phyloP scores from a whole-genome alignment of 2,888 invertebrate genomes.

The Volucella inflata region DNA sequence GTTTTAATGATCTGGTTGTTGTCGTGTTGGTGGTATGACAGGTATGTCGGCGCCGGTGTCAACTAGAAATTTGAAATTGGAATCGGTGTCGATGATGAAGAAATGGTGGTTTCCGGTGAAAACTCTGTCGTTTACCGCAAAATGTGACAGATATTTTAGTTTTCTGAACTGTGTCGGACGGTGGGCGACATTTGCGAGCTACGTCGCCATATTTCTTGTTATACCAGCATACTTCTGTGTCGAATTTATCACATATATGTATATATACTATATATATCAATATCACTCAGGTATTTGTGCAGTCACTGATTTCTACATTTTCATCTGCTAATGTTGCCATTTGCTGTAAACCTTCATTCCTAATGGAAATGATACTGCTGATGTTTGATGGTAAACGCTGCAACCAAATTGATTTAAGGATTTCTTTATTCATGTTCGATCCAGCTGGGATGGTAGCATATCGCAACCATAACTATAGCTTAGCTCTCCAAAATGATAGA shows the following conservation, averaged over 20 bases:
- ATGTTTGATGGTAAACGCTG: slow-evolving; percentile 74
- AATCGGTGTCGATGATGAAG: slow-evolving; percentile 7
- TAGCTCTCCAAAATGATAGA: too few relatives aligned
- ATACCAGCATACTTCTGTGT: slow-evolving; percentile 53
- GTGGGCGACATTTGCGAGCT: too few relatives aligned
- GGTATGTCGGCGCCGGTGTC: too few relatives aligned
- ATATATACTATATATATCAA: too few relatives aligned
- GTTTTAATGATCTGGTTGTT: too few relatives aligned
- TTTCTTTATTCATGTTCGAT: slow-evolving; percentile 66
- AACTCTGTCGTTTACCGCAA: slow-evolving; percentile 47
- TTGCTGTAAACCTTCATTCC: slow-evolving; percentile 57
- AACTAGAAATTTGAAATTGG: slow-evolving; percentile 56
- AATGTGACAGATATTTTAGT: slow-evolving; percentile 35
- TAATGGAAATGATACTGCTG: slow-evolving; percentile 74
- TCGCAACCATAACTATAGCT: slow-evolving; percentile 41
- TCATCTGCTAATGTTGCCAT: slow-evolving; percentile 66
- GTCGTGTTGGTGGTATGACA: slow-evolving; percentile 9
- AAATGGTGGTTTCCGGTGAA: slow-evolving; percentile 16
- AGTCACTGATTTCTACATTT: slow-evolving; percentile 62
- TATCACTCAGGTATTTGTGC: slow-evolving; percentile 2
- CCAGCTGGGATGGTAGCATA: slow-evolving; percentile 76
- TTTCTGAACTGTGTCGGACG: slow-evolving; percentile 42
- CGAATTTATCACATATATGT: background rate
- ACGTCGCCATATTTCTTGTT: slow-evolving; percentile 15
- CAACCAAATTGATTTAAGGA: slow-evolving; percentile 76